Evolutionary conservation across 2,888 invertebrate species (phyloP).

Genomic region (Apantesis nais): DNA sequence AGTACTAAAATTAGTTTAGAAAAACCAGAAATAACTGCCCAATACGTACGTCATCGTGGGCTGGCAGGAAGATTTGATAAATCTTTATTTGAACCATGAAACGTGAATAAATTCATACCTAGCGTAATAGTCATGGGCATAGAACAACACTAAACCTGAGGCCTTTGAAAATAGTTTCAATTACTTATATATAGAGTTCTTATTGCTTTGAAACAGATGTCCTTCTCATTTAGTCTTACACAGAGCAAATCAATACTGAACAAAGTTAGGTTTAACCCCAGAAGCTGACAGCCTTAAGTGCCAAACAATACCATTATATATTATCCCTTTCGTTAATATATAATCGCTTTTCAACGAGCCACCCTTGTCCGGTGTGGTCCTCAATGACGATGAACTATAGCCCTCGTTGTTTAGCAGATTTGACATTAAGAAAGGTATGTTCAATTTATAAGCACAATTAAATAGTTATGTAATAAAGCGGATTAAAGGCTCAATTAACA

Average conservation of each 20-base stretch:
- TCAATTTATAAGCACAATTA: not conserved
- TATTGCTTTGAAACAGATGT: not conserved
- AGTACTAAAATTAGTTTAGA: not conserved
- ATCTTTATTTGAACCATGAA: not conserved
- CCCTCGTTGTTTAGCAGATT: constrained; percentile 7
- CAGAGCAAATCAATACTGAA: not conserved
- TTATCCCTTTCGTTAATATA: constrained; percentile 19
- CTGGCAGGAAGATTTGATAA: not conserved
- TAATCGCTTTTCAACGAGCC: constrained; percentile 14
- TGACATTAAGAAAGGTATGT: constrained; percentile 3
- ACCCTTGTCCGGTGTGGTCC: constrained; percentile 23
- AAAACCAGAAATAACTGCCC: not conserved
- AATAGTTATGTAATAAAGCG: not conserved
- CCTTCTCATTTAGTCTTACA: not conserved
- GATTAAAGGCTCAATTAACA: too few species aligned
- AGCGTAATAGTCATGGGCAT: not conserved
- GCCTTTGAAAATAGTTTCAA: not conserved
- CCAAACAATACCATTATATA: constrained; percentile 12
- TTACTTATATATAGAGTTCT: not conserved
- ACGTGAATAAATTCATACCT: not conserved
- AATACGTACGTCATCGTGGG: not conserved
- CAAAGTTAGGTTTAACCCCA: not conserved
- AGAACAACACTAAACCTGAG: not conserved
- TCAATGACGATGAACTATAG: constrained; percentile 15
- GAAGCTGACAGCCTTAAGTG: not conserved